phyloP scores from a whole-genome alignment of 2,113 vertebrate genomes.

The Strix uralensis region DNA sequence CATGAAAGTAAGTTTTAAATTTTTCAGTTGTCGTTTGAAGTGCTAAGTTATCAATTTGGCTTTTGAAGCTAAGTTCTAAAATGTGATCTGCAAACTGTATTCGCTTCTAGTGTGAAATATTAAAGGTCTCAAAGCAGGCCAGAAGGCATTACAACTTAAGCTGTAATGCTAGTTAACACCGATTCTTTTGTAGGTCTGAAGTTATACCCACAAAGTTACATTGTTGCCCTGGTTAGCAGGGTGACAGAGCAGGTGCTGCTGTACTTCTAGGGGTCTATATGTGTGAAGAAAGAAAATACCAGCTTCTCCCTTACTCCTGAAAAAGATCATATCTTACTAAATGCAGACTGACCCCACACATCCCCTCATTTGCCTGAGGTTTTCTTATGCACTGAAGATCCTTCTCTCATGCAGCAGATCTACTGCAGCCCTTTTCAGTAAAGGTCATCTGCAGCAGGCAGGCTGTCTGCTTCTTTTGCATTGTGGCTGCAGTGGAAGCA shows the following conservation, averaged over 20 bases:
- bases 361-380: not conserved
- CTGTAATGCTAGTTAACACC: not conserved
- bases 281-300: not conserved
- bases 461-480: not conserved
- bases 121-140: not conserved
- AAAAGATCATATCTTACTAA: not conserved
- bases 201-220: constrained; percentile 18
- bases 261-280: not conserved
- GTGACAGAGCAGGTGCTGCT: constrained; percentile 9
- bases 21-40: not conserved
- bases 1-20: not conserved
- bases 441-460: not conserved
- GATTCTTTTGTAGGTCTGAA: constrained; percentile 60
- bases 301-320: not conserved
- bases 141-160: not conserved
- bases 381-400: not conserved
- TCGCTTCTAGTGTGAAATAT: not conserved
- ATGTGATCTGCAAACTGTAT: not conserved
- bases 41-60: not conserved
- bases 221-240: not conserved
- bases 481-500: not conserved
- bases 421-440: not conserved
- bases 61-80: not conserved
- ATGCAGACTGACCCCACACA: not conserved
- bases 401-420: not conserved